Evolutionary conservation across 2,113 vertebrate species (phyloP), one percentile per base, ranked within the genome.

Genomic region (Eulemur rufifrons): DNA sequence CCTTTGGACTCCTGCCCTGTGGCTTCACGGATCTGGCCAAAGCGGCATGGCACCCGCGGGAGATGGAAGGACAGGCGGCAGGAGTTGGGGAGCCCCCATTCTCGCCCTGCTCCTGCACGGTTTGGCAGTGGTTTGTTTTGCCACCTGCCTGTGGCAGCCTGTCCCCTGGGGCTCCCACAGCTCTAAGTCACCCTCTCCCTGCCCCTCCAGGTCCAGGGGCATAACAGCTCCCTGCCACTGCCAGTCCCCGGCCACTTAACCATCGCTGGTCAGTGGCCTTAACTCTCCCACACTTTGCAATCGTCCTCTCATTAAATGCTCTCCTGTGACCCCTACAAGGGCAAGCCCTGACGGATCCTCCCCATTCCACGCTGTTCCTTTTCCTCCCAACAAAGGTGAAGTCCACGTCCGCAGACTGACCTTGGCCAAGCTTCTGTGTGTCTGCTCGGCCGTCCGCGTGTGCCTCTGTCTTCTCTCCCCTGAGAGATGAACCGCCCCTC

Each of bases 391-490:
- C 69, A 80, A 4, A 82, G 27, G 82, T 89, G 69, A 92, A 83
- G 39, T 47, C 64, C 80, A 77, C 14, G 27, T 23, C 86, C 66
- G 47, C 76, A 64, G 96, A 98, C 98, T 92, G 98, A 98, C 98
- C 98, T 97, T 97, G 96, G 95, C 97, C 97, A 77, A 98, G 98
- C 98, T 98, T 98, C 94, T 98, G 98, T 99, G 98, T 98, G 98
- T 98, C 98, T 87, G 91, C 86, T 96, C 97, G 95, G 95, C 87
- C 97, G 95, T 95, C 96, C 97, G 77, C 98, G 98, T 98, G 97
- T 98, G 97, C 97, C 99, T 99, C 99, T 99, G 99, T 99, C 99
- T 98, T 98, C 98, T 98, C 98, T 98, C 98, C 98, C 98, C 98
- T 98, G 93, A 92, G 90, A 98, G 98, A 99, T 99, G 99, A 99